A percentile compares a stretch with the other conserved stretches of the same genome.
These are phyloP conservation scores for Aptenodytes patagonicus DNA, from an alignment of 2,113 vertebrate genomes.

Conservation along the genomic window DNA sequence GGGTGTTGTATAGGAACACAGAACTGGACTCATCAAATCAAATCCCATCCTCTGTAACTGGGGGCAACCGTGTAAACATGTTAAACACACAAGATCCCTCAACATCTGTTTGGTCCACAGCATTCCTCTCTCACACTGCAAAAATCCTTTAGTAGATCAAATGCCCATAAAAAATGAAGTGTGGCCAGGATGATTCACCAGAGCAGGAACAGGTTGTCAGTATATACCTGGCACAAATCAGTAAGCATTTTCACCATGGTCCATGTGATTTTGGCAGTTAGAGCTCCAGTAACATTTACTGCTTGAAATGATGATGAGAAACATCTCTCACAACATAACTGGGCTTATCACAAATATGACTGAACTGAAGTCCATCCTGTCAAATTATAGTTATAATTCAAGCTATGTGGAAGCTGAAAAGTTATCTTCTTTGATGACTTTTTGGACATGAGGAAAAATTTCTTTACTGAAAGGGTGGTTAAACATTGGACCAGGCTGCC, in stretches of 20 bases:
- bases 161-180: background rate
- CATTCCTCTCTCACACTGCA: background rate
- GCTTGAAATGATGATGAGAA: background rate
- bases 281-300: background rate
- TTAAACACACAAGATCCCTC: background rate
- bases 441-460: no score
- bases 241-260: background rate
- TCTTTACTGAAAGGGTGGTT: no score
- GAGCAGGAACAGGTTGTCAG: background rate
- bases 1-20: background rate
- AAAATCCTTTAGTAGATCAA: background rate
- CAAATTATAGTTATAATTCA: background rate
- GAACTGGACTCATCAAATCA: background rate
- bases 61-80: background rate
- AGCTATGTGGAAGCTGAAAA: background rate
- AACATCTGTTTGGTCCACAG: background rate
- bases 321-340: background rate
- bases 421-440: slow-evolving; percentile 3
- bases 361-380: background rate
- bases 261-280: background rate
- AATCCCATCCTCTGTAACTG: background rate
- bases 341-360: background rate
- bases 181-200: background rate
- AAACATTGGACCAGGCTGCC: no score
- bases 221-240: background rate